phyloP scores from a whole-genome alignment of 2,888 invertebrate species.

The Willowsia nigromaculata region DNA sequence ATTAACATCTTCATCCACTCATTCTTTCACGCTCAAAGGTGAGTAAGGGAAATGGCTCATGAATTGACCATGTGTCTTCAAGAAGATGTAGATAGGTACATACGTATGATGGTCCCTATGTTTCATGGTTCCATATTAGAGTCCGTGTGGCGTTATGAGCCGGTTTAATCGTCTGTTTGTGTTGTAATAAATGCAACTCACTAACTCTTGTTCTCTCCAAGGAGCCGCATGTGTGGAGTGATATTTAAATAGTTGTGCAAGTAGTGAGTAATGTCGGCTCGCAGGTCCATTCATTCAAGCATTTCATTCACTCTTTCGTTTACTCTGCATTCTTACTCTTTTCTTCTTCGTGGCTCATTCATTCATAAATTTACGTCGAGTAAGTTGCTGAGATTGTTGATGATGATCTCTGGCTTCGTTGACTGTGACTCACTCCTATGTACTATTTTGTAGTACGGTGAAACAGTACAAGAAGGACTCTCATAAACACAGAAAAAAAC shows the following conservation, averaged over 20 bases:
- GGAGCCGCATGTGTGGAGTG: slow-evolving; percentile 14
- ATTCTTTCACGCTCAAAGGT: background rate
- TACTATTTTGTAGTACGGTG: background rate
- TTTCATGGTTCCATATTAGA: background rate
- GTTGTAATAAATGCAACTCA: slow-evolving; percentile 38
- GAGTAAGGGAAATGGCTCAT: background rate
- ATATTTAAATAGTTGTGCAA: slow-evolving; percentile 58
- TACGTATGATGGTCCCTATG: too few species aligned
- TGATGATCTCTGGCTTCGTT: slow-evolving; percentile 26
- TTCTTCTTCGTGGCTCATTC: slow-evolving; percentile 21
- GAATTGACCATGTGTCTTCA: background rate
- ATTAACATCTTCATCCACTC: too few species aligned
- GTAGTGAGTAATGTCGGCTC: slow-evolving; percentile 50
- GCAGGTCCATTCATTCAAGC: slow-evolving; percentile 61
- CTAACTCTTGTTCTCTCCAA: background rate
- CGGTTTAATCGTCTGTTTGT: slow-evolving; percentile 46
- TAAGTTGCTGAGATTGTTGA: slow-evolving; percentile 33
- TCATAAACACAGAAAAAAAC: slow-evolving; percentile 29
- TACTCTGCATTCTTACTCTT: background rate
- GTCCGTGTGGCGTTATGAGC: background rate
- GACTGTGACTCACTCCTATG: slow-evolving; percentile 58
- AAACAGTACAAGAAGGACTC: slow-evolving; percentile 11
- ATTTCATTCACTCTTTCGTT: slow-evolving; percentile 57
- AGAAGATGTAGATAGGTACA: too few species aligned
- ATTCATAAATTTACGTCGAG: slow-evolving; percentile 49